Conservation (phyloP, 2,113 vertebrate species). For the Erythrolamprus reginae region DNA sequence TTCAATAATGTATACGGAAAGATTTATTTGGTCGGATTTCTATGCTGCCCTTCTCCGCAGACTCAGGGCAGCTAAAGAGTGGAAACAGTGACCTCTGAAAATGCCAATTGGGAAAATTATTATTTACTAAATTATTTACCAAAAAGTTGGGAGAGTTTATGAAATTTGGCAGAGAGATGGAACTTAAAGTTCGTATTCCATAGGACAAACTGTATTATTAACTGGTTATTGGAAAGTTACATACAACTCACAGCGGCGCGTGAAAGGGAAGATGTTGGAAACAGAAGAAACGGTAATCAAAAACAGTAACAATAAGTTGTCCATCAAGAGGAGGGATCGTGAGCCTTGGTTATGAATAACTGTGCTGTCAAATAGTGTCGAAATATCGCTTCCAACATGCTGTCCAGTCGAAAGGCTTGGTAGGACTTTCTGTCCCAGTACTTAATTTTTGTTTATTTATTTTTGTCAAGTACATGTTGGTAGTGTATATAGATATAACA, state of each 20-base stretch:
- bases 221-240: background rate
- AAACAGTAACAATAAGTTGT: background rate
- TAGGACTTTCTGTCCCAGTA: too few species aligned
- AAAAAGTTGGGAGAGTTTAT: background rate
- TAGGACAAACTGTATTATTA: background rate
- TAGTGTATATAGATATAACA: too few species aligned
- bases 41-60: too few species aligned
- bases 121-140: background rate
- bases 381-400: background rate
- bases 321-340: background rate
- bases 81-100: too few species aligned
- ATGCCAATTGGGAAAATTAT: too few species aligned
- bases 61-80: too few species aligned
- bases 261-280: background rate
- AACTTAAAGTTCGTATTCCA: background rate
- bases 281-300: background rate
- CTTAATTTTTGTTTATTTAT: too few species aligned
- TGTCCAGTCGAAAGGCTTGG: background rate
- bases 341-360: background rate
- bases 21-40: too few species aligned
- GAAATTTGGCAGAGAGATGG: background rate
- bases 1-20: too few species aligned
- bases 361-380: background rate
- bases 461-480: too few species aligned
- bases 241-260: background rate